phyloP scores from a whole-genome alignment of 2,113 vertebrate genomes.

The Danio rerio region DNA sequence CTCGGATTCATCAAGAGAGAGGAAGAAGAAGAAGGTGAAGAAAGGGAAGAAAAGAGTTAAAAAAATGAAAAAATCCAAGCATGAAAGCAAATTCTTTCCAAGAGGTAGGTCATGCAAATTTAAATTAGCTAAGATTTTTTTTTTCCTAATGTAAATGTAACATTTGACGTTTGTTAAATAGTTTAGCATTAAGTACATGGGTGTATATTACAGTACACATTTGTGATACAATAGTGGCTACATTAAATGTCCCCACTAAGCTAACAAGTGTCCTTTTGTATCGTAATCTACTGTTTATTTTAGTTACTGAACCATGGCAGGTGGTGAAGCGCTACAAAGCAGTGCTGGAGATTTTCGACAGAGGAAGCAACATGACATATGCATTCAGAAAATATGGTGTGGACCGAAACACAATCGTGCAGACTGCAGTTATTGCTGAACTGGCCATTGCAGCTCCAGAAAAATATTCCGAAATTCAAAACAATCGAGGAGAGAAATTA shows the following conservation, averaged over 20 bases:
- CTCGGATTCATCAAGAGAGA: neutral
- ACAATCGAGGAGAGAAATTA: neutral
- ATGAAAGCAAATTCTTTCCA: neutral
- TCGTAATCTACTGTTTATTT: neutral
- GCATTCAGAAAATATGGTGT: neutral
- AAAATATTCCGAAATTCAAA: neutral
- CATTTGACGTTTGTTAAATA: too few species aligned
- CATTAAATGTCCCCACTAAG: too few species aligned
- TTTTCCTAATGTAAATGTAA: too few species aligned
- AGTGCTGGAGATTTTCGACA: neutral
- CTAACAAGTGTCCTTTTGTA: neutral
- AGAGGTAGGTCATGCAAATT: neutral
- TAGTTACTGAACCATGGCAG: neutral
- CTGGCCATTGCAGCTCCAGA: slow-evolving; percentile 11
- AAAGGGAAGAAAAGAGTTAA: neutral
- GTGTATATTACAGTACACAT: too few species aligned
- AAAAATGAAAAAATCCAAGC: neutral
- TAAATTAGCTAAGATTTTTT: too few species aligned
- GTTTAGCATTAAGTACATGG: too few species aligned
- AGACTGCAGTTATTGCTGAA: slow-evolving; percentile 5
- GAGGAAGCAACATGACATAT: slow-evolving; percentile 9
- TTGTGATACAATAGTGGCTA: too few species aligned
- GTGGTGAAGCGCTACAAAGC: slow-evolving; percentile 4
- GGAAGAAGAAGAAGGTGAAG: neutral
- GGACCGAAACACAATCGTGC: neutral